Base-by-base conservation (phyloP, 1,140 invertebrate genomes). In the Macrobrachium nipponense region DNA sequence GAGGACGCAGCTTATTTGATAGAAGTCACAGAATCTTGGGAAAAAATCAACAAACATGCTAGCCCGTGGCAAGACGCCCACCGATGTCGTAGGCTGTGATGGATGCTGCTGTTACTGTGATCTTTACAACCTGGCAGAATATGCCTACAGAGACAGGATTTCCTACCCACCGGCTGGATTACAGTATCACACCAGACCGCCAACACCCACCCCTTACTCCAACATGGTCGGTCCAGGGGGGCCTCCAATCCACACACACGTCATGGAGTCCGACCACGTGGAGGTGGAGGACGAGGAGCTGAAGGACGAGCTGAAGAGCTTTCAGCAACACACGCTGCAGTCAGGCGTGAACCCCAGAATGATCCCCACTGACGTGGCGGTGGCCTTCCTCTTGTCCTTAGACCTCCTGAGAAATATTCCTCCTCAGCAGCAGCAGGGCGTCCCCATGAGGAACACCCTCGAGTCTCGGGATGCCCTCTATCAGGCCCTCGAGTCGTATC, bases 371-470 rank as follows among this genome's bases (percentile, higher is more conserved):
- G 81, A 83, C 27, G 68, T 83, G 23, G 73, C 81, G 27, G 18
- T 70, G 17, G 81, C 81, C 27, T 83, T 83, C 81, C 72, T 83
- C 14, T 60, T 83, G 23, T 83, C 81, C n/a, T 61, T 83, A 23
- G 81, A 83, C 61, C 81, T 83, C 15, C 81, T 83, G 27, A 72
- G 73, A 6, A 61, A 72, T 11, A 23, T 70, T 5, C 73, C 72
- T 18, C 73, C 72, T 17, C 81, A 83, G 36, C 68, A 83, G 36
- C 68, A 76, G 23, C 72, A 64, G 18, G 80, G 58, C n/a, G 58
- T 70, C 58, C 79, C 51, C 5, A 51, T 51, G 51, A 51, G 51
- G 51, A 51, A 51, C 12, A 51, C 51, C 8, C 8, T 51, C 3
- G 51, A 51, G 51, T 51, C 51, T 51, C 51, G 51, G 12, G 51